Conservation (phyloP, 2,113 vertebrate genomes). For the Urocolius indicus region DNA sequence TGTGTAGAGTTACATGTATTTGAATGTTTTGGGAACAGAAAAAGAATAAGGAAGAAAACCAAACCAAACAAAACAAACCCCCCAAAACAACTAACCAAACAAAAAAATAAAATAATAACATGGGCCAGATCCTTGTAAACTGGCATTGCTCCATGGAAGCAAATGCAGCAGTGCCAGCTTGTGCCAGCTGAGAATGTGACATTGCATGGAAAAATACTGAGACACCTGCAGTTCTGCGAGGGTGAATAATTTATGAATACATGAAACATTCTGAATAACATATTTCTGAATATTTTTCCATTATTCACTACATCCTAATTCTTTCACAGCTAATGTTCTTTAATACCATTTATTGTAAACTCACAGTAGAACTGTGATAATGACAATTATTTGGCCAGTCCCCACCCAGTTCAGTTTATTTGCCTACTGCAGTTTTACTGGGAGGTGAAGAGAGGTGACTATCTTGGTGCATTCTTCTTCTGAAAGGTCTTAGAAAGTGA, state of each 20-base stretch:
- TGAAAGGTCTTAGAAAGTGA: not conserved
- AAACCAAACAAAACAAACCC: too few relatives aligned
- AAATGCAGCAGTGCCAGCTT: conserved; percentile 14
- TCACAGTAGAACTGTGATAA: not conserved
- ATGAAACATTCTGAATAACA: conserved; percentile 41
- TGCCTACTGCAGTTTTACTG: not conserved
- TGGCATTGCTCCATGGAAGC: conserved; percentile 2
- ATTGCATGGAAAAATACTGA: conserved; percentile 43
- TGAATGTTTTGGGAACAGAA: not conserved
- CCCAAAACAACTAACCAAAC: not conserved
- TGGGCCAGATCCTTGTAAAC: not conserved
- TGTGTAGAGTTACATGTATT: not conserved
- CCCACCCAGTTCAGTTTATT: not conserved
- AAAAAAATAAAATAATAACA: not conserved
- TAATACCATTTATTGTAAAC: not conserved
- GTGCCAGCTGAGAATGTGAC: conserved; percentile 44
- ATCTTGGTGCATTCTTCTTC: not conserved
- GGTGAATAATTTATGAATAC: conserved; percentile 62
- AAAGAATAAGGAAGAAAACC: not conserved
- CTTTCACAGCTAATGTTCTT: conserved; percentile 27
- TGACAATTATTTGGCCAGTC: not conserved
- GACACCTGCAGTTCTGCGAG: conserved; percentile 49
- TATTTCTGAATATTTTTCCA: conserved; percentile 52
- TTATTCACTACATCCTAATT: conserved; percentile 33
- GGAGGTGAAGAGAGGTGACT: not conserved